Percentiles rank a stretch among this genome's conserved stretches.
Conservation (phyloP, 2,113 vertebrate genomes). For the Sander lucioperca region DNA sequence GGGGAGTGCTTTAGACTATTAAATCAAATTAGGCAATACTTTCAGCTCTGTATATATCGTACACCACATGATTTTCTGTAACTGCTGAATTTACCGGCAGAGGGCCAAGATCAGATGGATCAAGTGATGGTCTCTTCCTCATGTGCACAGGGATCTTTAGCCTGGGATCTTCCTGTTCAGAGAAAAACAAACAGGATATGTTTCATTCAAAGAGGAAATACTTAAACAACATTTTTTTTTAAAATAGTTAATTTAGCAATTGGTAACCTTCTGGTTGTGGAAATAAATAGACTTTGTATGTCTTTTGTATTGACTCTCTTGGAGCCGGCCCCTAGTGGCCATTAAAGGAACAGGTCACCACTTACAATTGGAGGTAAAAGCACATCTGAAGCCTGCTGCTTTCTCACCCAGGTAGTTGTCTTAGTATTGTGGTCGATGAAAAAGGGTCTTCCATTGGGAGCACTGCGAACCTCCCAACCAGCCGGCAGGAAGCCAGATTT, state of each 20-base stretch:
- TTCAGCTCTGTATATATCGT: too few species aligned
- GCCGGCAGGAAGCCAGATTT: conserved; percentile 88
- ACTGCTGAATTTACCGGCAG: conserved; percentile 88
- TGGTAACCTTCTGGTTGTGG: neutral
- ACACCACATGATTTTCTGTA: conserved; percentile 14
- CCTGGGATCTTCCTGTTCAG: conserved; percentile 93
- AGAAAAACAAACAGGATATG: conserved; percentile 54
- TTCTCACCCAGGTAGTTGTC: conserved; percentile 94
- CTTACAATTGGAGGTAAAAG: neutral
- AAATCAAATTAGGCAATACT: neutral
- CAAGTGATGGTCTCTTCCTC: conserved; percentile 87
- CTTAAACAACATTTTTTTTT: neutral
- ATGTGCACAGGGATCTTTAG: conserved; percentile 87
- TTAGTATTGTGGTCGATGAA: conserved; percentile 97
- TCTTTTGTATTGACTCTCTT: neutral
- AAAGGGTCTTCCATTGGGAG: conserved; percentile 93
- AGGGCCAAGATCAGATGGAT: conserved; percentile 91
- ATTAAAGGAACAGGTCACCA: neutral
- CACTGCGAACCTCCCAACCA: conserved; percentile 95
- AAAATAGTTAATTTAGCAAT: neutral
- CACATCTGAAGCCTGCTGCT: neutral
- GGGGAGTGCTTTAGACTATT: neutral
- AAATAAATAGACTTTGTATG: neutral
- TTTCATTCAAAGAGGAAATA: conserved; percentile 61
- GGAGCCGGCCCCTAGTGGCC: neutral